Evolutionary conservation across 2,888 invertebrate species (phyloP), one percentile per base, ranked within the genome.

Genomic region (Ypsolopha scabrella): DNA sequence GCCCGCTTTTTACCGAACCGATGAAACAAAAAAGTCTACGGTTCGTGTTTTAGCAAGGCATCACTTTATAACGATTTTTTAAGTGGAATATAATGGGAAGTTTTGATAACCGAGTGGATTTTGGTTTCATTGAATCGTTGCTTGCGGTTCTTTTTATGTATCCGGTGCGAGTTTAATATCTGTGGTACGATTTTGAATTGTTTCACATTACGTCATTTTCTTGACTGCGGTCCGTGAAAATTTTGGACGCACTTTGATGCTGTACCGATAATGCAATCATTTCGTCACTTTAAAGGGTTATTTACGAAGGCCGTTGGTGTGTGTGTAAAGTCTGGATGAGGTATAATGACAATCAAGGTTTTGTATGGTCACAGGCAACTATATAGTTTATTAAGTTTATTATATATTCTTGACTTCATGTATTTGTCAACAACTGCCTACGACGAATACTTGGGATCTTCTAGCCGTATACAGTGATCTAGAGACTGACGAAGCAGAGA

Each of bases 41-140:
- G 13, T 37, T 36, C 37, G 37, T 37, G 36, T 47, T 47, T 13
- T 36, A 13, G 37, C 37, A n/a, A 37, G 13, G 47, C 47, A 47
- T 47, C 37, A 37, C 47, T 4, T n/a, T 37, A 37, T 47, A 47
- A 47, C 47, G 47, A 47, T 47, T 47, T 47, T 47, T 47, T 47
- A 47, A 47, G 47, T 47, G 47, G 47, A 47, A 7, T 37, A 47
- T 47, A 47, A 47, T 47, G 37, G 47, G 35, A 37, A 47, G 37
- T 47, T 46, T 37, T 13, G 36, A 47, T 13, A 47, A 10, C 36
- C 36, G 35, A 47, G 11, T 47, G 37, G 36, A 37, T 47, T 43
- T 43, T 14, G 11, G 47, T 47, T 47, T 47, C 47, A 37, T 37
- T 47, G 47, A 47, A 47, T 47, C 47, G 47, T 35, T 47, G 43